These are phyloP conservation scores for Cecidostiba fungosa DNA, from an alignment of 2,888 invertebrate species.

Conservation along the genomic window DNA sequence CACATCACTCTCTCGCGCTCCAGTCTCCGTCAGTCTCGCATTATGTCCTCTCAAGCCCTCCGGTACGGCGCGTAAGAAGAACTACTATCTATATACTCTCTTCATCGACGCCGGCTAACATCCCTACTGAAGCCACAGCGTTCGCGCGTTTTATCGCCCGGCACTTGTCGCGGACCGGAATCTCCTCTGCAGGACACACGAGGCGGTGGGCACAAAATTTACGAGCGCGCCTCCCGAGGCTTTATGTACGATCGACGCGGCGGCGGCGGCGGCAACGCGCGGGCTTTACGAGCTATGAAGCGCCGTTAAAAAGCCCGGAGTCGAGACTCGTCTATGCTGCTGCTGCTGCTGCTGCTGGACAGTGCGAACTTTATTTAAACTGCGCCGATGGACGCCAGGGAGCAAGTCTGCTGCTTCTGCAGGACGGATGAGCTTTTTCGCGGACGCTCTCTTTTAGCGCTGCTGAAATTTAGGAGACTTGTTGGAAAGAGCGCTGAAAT, in stretches of 20 bases:
- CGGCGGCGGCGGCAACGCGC: slow-evolving; percentile 58
- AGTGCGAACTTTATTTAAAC: slow-evolving; percentile 52
- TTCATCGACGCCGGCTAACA: slow-evolving; percentile 1
- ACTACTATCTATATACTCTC: not conserved
- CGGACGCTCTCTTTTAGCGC: not conserved
- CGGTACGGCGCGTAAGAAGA: not conserved
- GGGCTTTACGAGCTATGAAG: slow-evolving; percentile 71
- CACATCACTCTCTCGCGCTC: not conserved
- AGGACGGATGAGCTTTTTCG: slow-evolving; percentile 8
- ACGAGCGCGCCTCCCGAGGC: slow-evolving; percentile 50
- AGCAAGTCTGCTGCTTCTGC: not conserved
- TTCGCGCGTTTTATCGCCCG: slow-evolving; percentile 25
- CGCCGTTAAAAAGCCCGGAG: slow-evolving; percentile 57
- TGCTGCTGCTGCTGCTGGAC: slow-evolving; percentile 9
- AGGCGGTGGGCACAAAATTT: slow-evolving; percentile 51
- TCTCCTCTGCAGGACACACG: slow-evolving; percentile 30
- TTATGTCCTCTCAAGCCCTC: not conserved
- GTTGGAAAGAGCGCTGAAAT: not conserved
- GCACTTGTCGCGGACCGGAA: slow-evolving; percentile 63
- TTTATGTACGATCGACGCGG: slow-evolving; percentile 60
- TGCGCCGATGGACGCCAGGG: not conserved
- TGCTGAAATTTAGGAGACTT: slow-evolving; percentile 6
- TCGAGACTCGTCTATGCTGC: slow-evolving; percentile 21
- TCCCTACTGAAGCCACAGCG: not conserved
- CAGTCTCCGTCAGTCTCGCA: not conserved